Evolutionary conservation across 2,797 vertebrate genomes (phyloP).

Genomic region (Bothrops alternatus): DNA sequence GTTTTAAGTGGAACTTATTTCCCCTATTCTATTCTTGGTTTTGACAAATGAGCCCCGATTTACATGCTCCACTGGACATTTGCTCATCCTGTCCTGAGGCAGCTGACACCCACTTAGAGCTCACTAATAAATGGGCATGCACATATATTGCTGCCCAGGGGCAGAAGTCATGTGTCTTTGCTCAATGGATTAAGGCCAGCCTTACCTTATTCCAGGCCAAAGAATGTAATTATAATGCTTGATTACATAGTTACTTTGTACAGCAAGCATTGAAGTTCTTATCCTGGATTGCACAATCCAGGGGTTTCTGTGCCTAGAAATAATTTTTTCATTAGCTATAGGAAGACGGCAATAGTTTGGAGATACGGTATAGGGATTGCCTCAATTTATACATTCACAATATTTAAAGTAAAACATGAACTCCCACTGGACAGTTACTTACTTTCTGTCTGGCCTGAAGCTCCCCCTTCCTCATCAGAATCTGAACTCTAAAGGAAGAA

Average conservation of each 20-base stretch:
- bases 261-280: background rate
- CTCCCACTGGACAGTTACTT: conserved; percentile 40
- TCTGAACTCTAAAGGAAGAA: conserved; percentile 66
- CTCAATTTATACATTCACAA: background rate
- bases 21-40: background rate
- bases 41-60: background rate
- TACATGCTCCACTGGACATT: background rate
- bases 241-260: background rate
- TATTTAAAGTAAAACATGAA: background rate
- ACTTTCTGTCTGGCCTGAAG: conserved; percentile 79
- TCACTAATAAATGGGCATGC: background rate
- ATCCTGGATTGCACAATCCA: background rate
- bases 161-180: background rate
- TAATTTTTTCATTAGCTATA: background rate
- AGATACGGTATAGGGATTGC: background rate
- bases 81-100: background rate
- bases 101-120: background rate
- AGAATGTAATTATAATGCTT: background rate
- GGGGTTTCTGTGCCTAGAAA: background rate
- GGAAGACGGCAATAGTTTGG: background rate
- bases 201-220: background rate
- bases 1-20: background rate
- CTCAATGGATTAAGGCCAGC: background rate
- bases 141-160: background rate
- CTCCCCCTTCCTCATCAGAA: conserved; percentile 76